Conservation (phyloP, 2,888 invertebrate species). For the Sussaba pulchella region DNA sequence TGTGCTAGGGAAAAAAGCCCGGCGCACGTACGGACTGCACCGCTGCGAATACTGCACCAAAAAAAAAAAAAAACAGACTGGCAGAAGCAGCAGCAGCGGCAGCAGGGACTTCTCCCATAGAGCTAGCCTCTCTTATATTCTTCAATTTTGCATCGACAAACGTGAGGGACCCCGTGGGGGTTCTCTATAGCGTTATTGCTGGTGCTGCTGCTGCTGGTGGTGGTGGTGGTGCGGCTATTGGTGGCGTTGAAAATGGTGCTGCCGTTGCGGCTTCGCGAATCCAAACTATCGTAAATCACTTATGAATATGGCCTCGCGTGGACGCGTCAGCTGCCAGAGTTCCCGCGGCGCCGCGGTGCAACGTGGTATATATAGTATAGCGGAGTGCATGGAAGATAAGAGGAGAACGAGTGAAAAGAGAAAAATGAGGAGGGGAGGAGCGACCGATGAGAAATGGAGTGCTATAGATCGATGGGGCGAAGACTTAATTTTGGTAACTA, state of each 20-base stretch:
- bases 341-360: constrained; percentile 62
- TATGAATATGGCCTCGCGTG: constrained; percentile 68
- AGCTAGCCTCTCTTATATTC: constrained; percentile 36
- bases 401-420: constrained; percentile 27
- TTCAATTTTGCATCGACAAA: constrained; percentile 47
- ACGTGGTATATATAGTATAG: constrained; percentile 14
- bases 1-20: background rate
- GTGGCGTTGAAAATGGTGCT: constrained; percentile 4
- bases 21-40: background rate
- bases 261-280: constrained; percentile 57
- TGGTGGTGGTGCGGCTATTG: constrained; percentile 1
- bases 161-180: constrained; percentile 24
- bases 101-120: constrained; percentile 9
- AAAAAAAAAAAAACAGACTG: too few species aligned
- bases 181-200: constrained; percentile 44
- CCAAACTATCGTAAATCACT: constrained; percentile 75
- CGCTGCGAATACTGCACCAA: too few species aligned
- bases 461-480: constrained; percentile 11
- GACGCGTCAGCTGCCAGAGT: constrained; percentile 63
- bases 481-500: background rate
- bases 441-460: background rate
- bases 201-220: constrained; percentile 29
- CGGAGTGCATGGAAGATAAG: constrained; percentile 7
- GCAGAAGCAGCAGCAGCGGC: constrained; percentile 23
- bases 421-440: constrained; percentile 19